Conservation (phyloP, 2,113 vertebrate species). For the Cynocephalus volans region DNA sequence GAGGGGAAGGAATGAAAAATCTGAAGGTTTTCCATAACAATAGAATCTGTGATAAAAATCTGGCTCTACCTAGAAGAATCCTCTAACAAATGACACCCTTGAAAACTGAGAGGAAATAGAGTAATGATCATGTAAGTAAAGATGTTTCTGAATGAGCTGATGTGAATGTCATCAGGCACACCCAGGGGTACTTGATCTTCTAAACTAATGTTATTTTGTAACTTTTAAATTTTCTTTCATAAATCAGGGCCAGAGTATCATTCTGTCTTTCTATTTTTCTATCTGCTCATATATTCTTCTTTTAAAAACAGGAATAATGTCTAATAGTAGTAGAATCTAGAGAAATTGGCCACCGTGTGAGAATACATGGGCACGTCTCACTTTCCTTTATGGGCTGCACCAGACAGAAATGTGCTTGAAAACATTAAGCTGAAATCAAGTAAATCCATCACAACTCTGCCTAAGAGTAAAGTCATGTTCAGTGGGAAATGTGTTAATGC, state of each 20-base stretch:
- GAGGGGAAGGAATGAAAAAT: not conserved
- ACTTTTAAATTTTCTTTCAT: not conserved
- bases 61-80: not conserved
- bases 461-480: not conserved
- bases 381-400: not conserved
- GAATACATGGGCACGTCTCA: not conserved
- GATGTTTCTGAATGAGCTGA: not conserved
- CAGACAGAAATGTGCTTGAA: not conserved
- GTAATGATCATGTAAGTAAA: not conserved
- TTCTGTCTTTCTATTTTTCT: not conserved
- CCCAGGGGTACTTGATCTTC: not conserved
- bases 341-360: not conserved
- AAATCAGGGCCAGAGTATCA: not conserved
- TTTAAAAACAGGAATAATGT: slow-evolving; percentile 3
- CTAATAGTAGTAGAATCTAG: not conserved
- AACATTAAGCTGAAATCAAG: not conserved
- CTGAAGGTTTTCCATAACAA: not conserved
- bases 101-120: not conserved
- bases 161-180: not conserved
- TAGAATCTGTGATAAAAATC: not conserved
- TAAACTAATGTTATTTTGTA: not conserved
- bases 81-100: not conserved
- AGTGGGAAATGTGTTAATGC: not conserved
- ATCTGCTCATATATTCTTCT: not conserved
- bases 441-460: not conserved